These are phyloP conservation scores for Pentalonia nigronervosa DNA, from an alignment of 1,140 invertebrate species.

Conservation along the genomic window DNA sequence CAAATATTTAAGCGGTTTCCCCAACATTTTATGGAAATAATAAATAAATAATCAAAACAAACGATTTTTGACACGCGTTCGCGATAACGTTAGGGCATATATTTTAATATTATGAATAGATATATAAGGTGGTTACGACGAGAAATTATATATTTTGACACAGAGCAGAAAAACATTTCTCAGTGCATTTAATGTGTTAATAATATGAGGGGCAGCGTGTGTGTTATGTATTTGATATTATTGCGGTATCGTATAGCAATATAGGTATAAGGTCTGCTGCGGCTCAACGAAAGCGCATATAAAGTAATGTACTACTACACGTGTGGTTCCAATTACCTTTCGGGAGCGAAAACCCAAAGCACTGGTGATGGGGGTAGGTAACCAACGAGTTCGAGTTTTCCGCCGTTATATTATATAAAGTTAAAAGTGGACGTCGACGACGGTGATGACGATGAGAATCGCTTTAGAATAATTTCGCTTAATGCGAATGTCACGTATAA, in stretches of 20 bases:
- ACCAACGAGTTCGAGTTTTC: background rate
- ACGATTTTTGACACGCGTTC: background rate
- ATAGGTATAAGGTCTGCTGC: background rate
- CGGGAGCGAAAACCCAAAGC: background rate
- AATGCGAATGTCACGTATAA: slow-evolving; percentile 39
- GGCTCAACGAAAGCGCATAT: background rate
- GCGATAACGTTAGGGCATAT: background rate
- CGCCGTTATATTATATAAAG: background rate
- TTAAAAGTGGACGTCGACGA: background rate
- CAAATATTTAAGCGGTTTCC: slow-evolving; percentile 52
- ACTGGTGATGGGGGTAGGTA: too few species aligned
- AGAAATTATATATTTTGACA: background rate
- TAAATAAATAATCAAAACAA: slow-evolving; percentile 31
- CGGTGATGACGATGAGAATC: background rate
- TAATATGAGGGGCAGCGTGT: background rate
- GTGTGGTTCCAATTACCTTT: background rate
- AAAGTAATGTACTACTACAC: background rate
- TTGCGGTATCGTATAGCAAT: background rate
- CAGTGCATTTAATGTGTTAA: background rate
- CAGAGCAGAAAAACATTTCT: background rate
- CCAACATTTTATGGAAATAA: background rate
- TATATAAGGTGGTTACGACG: too few species aligned
- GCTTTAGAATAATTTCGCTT: background rate
- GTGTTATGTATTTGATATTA: background rate
- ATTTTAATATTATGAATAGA: background rate